Evolutionary conservation across 1,140 invertebrate genomes (phyloP), one percentile per base, ranked within the genome.

Genomic region (Eulimnadia texana): DNA sequence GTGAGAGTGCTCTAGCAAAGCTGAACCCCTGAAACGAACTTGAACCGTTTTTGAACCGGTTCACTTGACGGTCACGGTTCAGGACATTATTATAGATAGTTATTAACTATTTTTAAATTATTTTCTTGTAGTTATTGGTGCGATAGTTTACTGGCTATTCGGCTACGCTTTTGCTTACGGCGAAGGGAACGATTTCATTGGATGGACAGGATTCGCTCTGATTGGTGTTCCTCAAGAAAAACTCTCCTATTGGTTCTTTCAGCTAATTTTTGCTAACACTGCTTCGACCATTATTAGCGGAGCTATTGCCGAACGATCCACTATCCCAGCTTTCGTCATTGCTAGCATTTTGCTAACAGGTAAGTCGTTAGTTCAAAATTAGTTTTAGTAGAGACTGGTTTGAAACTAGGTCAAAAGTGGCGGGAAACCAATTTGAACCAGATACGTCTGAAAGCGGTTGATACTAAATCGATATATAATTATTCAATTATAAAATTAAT

Each of bases 91-190:
- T 19, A 57, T 27, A 57, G 19, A 29, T 42, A 58, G 47, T 42
- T 42, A 58, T 16, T 58, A 28, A 42, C n/a, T 55, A 22, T 19
- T 23, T 16, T 61, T 2, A 22, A 0, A 22, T 51, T 16, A 61
- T 24, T 10, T 58, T 29, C 25, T 58, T 19, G 19, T 64, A 79
- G 78, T 79, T 61, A 72, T 81, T 22, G 73, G 77, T 13, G 73
- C 75, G 1, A 63, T 80, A 3, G 69, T 72, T 0, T 81, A 79
- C 67, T 81, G 79, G 78, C 19, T 77, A 1, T 58, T 80, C 3
- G 80, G 80, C 1, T 81, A 73, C 68, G 72, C 75, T 0, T 68
- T 81, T 20, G 80, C 79, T 0, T 80, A 73, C 64, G 78, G 79
- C 25, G 63, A 68, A 24, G 66, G 61, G 60, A 70, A 70, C 59